Base-by-base conservation (phyloP, 1,140 invertebrate species). In the Drosophila micromelanica region DNA sequence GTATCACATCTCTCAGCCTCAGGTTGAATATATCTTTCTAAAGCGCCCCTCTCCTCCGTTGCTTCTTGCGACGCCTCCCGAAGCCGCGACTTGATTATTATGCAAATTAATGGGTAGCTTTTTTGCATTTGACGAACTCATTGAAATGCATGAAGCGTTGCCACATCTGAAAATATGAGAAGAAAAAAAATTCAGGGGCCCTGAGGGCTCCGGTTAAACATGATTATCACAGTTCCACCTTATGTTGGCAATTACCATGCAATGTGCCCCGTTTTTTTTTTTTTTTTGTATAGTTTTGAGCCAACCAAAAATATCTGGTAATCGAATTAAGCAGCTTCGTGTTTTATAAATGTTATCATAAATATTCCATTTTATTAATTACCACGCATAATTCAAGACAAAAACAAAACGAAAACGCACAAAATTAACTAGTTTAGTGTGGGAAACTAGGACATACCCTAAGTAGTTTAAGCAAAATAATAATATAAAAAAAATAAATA, bases 311-410 rank as follows among this genome's bases (percentile, higher is more conserved):
- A 82, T 67, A 76, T 81, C 78, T 68, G 84, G 82, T 87, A 87
- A 87, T 87, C 82, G 84, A 87, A 87, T 87, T 89, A 87, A 80
- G 85, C 82, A 82, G 87, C 79, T 84, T 87, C 84, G 84, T 87
- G 84, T 89, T 89, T 89, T 87, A 89, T 87, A 89, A 87, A 87
- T 89, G 82, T 87, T 89, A 87, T 89, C 84, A 89, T 87, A 89
- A 87, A 87, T 87, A 87, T 87, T 89, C 84, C 84, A 89, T 87
- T 87, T 87, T 89, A 84, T 87, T 87, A 87, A 87, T 87, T 89
- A 89, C 82, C 84, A 80, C 78, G 79, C 79, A 87, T 87, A 87
- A 82, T 89, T 87, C 82, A 86, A 73, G 30, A 8, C 43, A 49
- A 15, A 48, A 38, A 46, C 27, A 49, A 61, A 70, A 67, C 55